Evolutionary conservation across 2,113 vertebrate genomes (phyloP), one percentile per base, ranked within the genome.

Genomic region (Silurus asotus): DNA sequence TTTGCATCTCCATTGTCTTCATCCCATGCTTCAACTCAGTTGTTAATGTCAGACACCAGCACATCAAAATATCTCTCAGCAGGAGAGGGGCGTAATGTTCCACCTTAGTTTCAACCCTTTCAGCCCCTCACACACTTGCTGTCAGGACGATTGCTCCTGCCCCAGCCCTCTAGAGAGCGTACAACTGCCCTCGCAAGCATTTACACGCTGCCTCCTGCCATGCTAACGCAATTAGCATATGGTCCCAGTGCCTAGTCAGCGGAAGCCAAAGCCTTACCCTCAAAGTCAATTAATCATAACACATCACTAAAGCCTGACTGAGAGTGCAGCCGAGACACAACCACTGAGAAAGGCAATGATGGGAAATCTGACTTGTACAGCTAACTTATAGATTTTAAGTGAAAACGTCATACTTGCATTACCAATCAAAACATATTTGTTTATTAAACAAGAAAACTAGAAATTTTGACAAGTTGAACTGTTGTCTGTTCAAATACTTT

Each of bases 171-270:
- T 55, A 49, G 81, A 88, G 86, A 84, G 86, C 19, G 45, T 76
- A 81, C 77, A 84, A 85, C 89, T 88, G 89, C 81, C 81, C 81
- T 81, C 76, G 87, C 87, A 84, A 83, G 84, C 81, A 86, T 84
- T 84, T 81, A 75, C 80, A 87, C 49, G 77, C 59, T 84, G 86
- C 80, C 14, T 93, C 90, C 92, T 91, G 93, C 90, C 91, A 90
- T 88, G 90, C 91, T 92, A 85, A 91, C 90, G 93, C 91, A 89
- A 88, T 85, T 92, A 93, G 92, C 93, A 95, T 94, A 93, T 94
- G 93, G 92, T 89, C 87, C 83, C 91, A 92, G 86, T 87, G 91
- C 90, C 88, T 90, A 89, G 89, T 93, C 89, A 88, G 91, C 89
- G 91, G 89, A 89, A 87, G 89, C 91, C 89, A 90, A 80, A 92